A percentile compares a stretch with the other conserved stretches of the same genome.
Evolutionary conservation across 2,888 invertebrate species (phyloP).

Genomic region (Nomada goodeniana): DNA sequence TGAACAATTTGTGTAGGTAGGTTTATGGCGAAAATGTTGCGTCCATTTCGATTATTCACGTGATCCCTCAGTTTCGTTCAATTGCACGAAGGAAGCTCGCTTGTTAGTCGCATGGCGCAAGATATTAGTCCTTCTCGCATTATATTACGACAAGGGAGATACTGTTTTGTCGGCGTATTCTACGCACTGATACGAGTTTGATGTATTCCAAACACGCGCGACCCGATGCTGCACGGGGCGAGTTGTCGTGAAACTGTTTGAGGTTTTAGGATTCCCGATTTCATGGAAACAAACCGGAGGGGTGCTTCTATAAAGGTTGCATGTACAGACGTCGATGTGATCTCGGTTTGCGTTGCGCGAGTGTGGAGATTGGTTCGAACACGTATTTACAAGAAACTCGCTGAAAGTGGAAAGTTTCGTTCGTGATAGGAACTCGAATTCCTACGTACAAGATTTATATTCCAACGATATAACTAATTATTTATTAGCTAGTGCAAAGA

Average conservation of each 20-base stretch:
- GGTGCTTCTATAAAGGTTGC: conserved; percentile 28
- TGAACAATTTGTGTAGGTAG: no score
- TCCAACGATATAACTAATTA: no score
- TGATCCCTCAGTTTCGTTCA: no score
- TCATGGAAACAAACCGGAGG: conserved; percentile 50
- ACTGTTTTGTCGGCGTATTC: conserved; percentile 19
- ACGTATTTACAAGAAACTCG: neutral
- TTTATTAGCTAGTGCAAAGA: no score
- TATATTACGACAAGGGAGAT: neutral
- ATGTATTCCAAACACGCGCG: conserved; percentile 62
- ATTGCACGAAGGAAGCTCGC: no score
- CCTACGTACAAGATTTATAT: no score
- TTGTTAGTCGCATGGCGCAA: neutral
- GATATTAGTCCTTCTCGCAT: neutral
- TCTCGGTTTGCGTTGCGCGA: neutral
- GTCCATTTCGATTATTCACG: no score
- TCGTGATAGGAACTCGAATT: no score
- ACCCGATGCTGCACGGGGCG: conserved; percentile 4
- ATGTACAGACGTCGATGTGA: conserved; percentile 14
- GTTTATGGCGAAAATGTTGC: no score
- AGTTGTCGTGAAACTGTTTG: conserved; percentile 65
- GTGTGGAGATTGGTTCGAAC: conserved; percentile 42
- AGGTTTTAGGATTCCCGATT: conserved; percentile 73
- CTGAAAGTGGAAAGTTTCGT: no score
- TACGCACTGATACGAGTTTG: conserved; percentile 12